Conservation (phyloP, 1,140 invertebrate genomes). For the Eriosoma lanigerum region DNA sequence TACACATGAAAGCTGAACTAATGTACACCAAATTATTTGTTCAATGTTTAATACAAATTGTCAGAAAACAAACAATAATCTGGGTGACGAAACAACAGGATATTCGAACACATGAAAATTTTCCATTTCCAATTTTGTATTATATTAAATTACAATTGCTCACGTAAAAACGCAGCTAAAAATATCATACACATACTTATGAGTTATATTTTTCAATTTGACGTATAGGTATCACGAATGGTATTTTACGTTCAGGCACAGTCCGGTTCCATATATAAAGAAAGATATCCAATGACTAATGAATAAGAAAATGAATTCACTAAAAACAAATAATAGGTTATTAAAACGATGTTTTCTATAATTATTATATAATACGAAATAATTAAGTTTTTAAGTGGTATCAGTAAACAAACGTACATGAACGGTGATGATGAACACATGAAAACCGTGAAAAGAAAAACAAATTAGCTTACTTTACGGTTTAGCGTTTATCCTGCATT, state of each 20-base stretch:
- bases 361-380: too few species aligned
- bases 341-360: background rate
- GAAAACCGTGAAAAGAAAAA: background rate
- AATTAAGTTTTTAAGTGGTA: background rate
- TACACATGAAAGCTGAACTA: constrained; percentile 4
- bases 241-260: too few species aligned
- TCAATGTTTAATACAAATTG: background rate
- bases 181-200: background rate
- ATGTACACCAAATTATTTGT: background rate
- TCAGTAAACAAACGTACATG: background rate
- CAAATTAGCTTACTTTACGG: background rate
- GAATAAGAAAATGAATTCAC: background rate
- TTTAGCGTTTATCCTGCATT: background rate
- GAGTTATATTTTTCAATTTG: too few species aligned
- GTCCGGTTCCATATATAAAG: background rate
- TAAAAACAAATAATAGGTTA: background rate
- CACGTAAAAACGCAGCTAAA: background rate
- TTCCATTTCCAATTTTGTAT: background rate
- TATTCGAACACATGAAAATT: background rate
- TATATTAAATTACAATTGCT: background rate
- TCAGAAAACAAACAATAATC: constrained; percentile 18
- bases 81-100: background rate
- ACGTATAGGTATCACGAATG: background rate
- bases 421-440: background rate
- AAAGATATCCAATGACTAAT: background rate